Conservation (phyloP, 2,113 vertebrate genomes). For the Mesitornis unicolor region DNA sequence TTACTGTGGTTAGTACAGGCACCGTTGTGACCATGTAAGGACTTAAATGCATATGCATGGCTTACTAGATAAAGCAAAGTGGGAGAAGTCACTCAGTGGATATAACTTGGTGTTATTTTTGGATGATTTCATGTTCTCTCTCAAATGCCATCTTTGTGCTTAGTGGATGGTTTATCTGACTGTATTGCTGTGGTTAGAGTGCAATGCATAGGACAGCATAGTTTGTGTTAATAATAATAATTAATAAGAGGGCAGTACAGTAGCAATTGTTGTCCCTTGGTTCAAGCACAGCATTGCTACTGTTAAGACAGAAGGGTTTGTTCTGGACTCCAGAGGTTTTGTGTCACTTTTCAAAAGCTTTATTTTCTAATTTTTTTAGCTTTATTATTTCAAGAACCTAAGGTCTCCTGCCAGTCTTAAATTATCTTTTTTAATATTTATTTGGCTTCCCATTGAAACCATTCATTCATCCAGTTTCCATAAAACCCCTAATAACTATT, state of each 20-base stretch:
- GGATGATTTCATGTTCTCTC: background rate
- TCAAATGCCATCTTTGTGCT: background rate
- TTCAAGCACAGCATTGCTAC: background rate
- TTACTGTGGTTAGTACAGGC: background rate
- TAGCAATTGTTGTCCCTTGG: background rate
- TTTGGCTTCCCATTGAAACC: slow-evolving; percentile 66
- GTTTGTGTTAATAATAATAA: background rate
- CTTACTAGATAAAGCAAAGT: background rate
- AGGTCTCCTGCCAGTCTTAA: slow-evolving; percentile 44
- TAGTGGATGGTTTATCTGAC: background rate
- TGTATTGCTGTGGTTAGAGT: background rate
- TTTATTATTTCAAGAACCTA: slow-evolving; percentile 59
- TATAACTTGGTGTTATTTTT: background rate
- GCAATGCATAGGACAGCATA: background rate
- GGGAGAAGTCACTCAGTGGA: background rate
- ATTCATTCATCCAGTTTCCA: slow-evolving; percentile 69
- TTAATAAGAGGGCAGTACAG: background rate
- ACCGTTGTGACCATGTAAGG: background rate
- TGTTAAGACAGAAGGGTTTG: background rate
- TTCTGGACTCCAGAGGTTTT: background rate
- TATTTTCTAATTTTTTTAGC: slow-evolving; percentile 9
- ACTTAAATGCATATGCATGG: background rate
- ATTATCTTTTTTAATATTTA: slow-evolving; percentile 49
- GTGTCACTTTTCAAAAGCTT: slow-evolving; percentile 26
- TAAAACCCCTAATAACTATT: slow-evolving; percentile 76